Conservation (phyloP, 2,797 vertebrate genomes). For the Triplophysa yarkandensis region DNA sequence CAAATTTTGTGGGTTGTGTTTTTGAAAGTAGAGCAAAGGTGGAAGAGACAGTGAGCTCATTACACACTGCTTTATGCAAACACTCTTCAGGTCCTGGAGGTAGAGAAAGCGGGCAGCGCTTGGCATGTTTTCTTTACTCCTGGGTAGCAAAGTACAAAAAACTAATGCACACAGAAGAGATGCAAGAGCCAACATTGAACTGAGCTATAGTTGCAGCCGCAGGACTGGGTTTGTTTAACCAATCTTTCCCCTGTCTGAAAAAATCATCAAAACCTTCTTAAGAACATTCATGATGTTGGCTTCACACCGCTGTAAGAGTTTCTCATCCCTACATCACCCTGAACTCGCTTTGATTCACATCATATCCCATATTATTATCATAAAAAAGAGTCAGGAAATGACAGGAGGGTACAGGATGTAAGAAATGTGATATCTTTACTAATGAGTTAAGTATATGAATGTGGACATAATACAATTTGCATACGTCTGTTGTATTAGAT, state of each 20-base stretch:
- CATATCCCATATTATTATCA: not conserved
- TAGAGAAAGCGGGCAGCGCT: slow-evolving; percentile 1
- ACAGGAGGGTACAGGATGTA: not conserved
- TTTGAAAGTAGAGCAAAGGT: slow-evolving; percentile 38
- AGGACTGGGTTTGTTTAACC: slow-evolving; percentile 17
- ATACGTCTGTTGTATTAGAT: too few relatives aligned
- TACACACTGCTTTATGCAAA: slow-evolving; percentile 38
- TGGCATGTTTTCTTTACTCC: slow-evolving; percentile 40
- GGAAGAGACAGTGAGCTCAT: slow-evolving; percentile 31
- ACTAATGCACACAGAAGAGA: slow-evolving; percentile 17
- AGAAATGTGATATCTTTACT: too few relatives aligned
- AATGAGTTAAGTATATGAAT: too few relatives aligned
- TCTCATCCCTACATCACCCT: too few relatives aligned
- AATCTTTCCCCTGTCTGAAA: not conserved
- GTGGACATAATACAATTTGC: too few relatives aligned
- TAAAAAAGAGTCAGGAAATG: not conserved
- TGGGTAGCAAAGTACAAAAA: slow-evolving; percentile 31
- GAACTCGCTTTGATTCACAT: too few relatives aligned
- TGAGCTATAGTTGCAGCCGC: slow-evolving; percentile 8
- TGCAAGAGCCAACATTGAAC: slow-evolving; percentile 2
- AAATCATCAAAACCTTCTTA: slow-evolving; percentile 1
- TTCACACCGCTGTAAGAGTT: not conserved
- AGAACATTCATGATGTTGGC: too few relatives aligned
- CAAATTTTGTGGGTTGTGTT: not conserved
- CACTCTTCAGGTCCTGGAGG: slow-evolving; percentile 39